Conservation (phyloP, 2,888 invertebrate genomes). For the Hipparchia semele region DNA sequence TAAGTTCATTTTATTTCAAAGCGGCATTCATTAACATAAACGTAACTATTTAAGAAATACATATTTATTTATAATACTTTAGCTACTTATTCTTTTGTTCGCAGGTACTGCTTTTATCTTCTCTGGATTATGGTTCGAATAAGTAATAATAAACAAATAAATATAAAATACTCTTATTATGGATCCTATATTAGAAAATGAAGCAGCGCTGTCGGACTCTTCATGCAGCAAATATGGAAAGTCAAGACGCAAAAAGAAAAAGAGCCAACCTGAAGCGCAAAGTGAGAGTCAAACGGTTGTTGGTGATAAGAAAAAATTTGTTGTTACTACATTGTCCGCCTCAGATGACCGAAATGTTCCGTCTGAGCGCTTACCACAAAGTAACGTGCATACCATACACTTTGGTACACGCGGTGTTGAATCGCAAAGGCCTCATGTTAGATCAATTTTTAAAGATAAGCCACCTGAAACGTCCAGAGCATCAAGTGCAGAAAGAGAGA, state of each 20-base stretch:
- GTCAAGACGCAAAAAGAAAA: slow-evolving; percentile 74
- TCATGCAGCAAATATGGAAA: slow-evolving; percentile 70
- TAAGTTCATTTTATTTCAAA: slow-evolving; percentile 18
- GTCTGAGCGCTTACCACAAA: slow-evolving; percentile 61
- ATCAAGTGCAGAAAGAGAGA: slow-evolving; percentile 72
- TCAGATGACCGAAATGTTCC: slow-evolving; percentile 64
- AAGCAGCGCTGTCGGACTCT: slow-evolving; percentile 69
- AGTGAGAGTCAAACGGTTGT: slow-evolving; percentile 71
- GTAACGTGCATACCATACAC: slow-evolving; percentile 77
- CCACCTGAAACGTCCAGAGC: slow-evolving; percentile 63
- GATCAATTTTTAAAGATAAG: slow-evolving; percentile 75
- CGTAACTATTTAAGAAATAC: neutral
- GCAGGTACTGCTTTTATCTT: slow-evolving; percentile 60
- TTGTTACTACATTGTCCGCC: slow-evolving; percentile 71
- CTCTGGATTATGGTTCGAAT: slow-evolving; percentile 60
- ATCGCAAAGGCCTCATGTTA: slow-evolving; percentile 73
- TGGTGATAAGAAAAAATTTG: slow-evolving; percentile 72
- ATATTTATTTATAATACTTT: neutral
- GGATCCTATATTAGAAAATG: slow-evolving; percentile 81
- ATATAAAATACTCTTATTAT: slow-evolving; percentile 54
- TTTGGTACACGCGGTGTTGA: slow-evolving; percentile 77
- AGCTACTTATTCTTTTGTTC: slow-evolving; percentile 51
- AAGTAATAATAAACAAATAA: slow-evolving; percentile 57
- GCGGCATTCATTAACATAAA: neutral
- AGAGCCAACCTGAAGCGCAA: slow-evolving; percentile 57